phyloP scores from a whole-genome alignment of 53 echinoderm and acorn worm species.

The Paracentrotus lividus region DNA sequence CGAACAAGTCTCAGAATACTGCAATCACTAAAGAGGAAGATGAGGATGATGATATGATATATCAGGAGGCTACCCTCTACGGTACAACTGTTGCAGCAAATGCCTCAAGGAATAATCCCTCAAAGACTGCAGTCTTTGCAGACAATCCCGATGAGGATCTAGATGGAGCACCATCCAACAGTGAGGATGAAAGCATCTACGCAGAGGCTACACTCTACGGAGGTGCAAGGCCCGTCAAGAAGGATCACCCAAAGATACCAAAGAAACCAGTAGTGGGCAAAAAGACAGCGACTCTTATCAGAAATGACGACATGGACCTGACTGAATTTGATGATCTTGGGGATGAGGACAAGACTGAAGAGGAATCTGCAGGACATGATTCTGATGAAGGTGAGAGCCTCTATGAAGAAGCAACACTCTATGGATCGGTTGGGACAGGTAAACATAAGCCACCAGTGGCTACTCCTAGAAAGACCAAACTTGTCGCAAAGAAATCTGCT shows the following conservation, averaged over 20 bases:
- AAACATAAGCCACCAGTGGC: slow-evolving; percentile 20
- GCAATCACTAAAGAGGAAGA: neutral
- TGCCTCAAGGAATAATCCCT: neutral
- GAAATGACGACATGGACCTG: slow-evolving; percentile 46
- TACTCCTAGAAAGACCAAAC: slow-evolving; percentile 17
- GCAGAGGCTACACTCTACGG: slow-evolving; percentile 33
- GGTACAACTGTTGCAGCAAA: neutral
- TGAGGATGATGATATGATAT: slow-evolving; percentile 54
- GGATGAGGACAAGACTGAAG: neutral
- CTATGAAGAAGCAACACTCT: slow-evolving; percentile 41
- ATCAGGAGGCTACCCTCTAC: slow-evolving; percentile 28
- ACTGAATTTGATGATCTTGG: slow-evolving; percentile 30
- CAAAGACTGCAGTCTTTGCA: slow-evolving; percentile 40
- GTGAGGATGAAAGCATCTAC: slow-evolving; percentile 64
- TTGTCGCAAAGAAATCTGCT: slow-evolving; percentile 35
- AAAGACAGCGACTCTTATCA: slow-evolving; percentile 55
- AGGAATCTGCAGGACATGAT: neutral
- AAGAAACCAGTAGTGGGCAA: slow-evolving; percentile 37
- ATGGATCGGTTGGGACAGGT: slow-evolving; percentile 14
- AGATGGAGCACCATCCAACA: neutral
- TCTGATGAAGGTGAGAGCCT: slow-evolving; percentile 29
- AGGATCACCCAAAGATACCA: neutral
- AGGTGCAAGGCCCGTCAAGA: neutral
- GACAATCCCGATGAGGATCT: slow-evolving; percentile 15
- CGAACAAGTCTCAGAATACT: neutral